These are phyloP conservation scores for Myrmecobius fasciatus DNA, from an alignment of 2,113 vertebrate genomes.

Conservation along the genomic window DNA sequence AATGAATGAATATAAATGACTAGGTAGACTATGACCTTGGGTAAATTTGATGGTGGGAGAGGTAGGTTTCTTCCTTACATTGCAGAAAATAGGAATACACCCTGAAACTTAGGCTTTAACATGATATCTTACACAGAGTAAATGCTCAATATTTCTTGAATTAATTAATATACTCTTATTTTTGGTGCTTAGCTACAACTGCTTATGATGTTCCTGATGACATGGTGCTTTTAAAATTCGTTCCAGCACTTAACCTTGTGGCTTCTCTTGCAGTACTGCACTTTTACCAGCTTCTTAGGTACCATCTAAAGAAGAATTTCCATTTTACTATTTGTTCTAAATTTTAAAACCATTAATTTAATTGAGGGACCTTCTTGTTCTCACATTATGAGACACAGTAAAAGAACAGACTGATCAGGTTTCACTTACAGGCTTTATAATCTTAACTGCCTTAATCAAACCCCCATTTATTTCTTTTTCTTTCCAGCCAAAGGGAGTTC, in stretches of 20 bases:
- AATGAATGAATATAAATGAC: conserved; percentile 19
- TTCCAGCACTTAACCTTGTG: conserved; percentile 53
- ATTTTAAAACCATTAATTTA: conserved; percentile 57
- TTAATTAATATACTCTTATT: conserved; percentile 41
- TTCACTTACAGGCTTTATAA: conserved; percentile 54
- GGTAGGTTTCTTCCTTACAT: conserved; percentile 32
- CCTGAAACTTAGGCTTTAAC: conserved; percentile 25
- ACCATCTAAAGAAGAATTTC: conserved; percentile 35
- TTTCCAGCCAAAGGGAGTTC: conserved; percentile 24
- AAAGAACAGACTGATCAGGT: conserved; percentile 57
- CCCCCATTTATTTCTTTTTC: conserved; percentile 54
- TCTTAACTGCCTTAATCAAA: conserved; percentile 58
- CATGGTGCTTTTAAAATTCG: conserved; percentile 40
- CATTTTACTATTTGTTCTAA: conserved; percentile 69
- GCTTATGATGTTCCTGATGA: conserved; percentile 45
- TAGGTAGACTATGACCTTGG: conserved; percentile 35
- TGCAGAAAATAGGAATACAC: neutral
- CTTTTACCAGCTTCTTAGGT: conserved; percentile 26
- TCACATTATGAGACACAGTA: conserved; percentile 58
- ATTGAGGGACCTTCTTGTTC: conserved; percentile 58
- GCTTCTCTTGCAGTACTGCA: conserved; percentile 40
- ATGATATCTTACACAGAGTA: conserved; percentile 32
- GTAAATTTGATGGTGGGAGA: conserved; percentile 6
- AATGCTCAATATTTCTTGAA: conserved; percentile 23
- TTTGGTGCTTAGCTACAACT: conserved; percentile 37